These are phyloP conservation scores for Noctua janthe DNA, from an alignment of 2,888 invertebrate species.

Conservation along the genomic window DNA sequence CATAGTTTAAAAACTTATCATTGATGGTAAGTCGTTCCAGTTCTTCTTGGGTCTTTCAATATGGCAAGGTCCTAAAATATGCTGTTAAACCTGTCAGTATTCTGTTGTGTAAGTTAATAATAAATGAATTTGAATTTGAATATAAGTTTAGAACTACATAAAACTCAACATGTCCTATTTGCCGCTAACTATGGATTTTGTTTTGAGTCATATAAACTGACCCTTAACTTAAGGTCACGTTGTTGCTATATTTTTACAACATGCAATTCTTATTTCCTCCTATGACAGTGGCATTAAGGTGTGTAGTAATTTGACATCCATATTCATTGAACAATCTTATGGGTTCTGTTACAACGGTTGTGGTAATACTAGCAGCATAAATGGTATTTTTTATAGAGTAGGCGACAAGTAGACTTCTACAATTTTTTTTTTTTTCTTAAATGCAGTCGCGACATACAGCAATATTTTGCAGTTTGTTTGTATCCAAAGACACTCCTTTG, in stretches of 20 bases:
- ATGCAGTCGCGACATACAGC: background rate
- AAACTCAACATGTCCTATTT: constrained; percentile 15
- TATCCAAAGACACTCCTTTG: background rate
- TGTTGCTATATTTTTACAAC: constrained; percentile 20
- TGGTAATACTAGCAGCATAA: background rate
- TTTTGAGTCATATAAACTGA: constrained; percentile 15
- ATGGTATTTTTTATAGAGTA: constrained; percentile 21
- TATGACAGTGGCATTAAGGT: constrained; percentile 8
- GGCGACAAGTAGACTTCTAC: background rate
- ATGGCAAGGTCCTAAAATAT: background rate
- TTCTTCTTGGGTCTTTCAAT: background rate
- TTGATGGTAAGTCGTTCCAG: background rate
- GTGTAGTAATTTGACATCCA: constrained; percentile 26
- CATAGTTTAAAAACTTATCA: background rate
- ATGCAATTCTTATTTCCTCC: background rate
- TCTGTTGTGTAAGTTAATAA: no score
- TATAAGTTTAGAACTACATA: background rate
- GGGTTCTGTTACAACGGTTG: constrained; percentile 23
- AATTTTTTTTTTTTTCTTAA: no score
- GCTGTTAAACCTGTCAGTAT: no score
- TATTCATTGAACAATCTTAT: constrained; percentile 45
- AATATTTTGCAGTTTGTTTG: background rate
- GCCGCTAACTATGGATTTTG: background rate
- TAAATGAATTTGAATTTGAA: no score
- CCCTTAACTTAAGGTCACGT: constrained; percentile 29